Base-by-base conservation (phyloP, 2,888 invertebrate species). In the Abrostola tripartita region DNA sequence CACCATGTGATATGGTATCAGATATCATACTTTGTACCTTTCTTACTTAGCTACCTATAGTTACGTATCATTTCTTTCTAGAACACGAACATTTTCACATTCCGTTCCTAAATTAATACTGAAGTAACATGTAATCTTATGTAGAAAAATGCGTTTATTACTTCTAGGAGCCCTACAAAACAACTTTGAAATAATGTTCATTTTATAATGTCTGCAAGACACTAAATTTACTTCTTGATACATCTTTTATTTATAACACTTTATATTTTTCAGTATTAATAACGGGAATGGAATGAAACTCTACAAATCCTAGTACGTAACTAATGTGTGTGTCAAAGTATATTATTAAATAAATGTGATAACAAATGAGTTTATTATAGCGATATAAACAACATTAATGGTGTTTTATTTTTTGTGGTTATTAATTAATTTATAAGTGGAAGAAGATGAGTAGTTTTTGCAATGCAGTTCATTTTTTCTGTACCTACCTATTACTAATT, bases 341-440 rank as follows among this genome's bases (percentile, higher is more conserved):
- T 93, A 93, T 92, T 92, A 92, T 91, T 93, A 90, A 92, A 93
- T 94, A 94, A 94, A 94, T 94, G 94, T 94, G 94, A 94, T 94
- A 94, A 92, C 90, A 94, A 90, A 93, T 88, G 93, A 93, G 92
- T 92, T 93, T 93, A 94, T 92, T 93, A 94, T 94, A 94, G 93
- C 90, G 88, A 90, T 91, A 92, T 89, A 91, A 93, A 92, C 83
- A 82, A 85, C 65, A 76, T 49, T 14, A 44, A 24, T 10, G 36
- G 52, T 37, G 72, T 81, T 85, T 85, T 67, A 79, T 77, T 82
- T 8, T 14, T 0, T 50, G 44, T 52, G 41, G 47, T 9, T 4
- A 1, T 1, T 0, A 47, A 12, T 24, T 14, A 9, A 47, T 14
- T 9, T 9, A 0, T 7, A 7, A 10, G 24, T 1, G 24, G 24